These are phyloP conservation scores for Labeo rohita DNA, from an alignment of 2,113 vertebrate genomes.

Conservation along the genomic window DNA sequence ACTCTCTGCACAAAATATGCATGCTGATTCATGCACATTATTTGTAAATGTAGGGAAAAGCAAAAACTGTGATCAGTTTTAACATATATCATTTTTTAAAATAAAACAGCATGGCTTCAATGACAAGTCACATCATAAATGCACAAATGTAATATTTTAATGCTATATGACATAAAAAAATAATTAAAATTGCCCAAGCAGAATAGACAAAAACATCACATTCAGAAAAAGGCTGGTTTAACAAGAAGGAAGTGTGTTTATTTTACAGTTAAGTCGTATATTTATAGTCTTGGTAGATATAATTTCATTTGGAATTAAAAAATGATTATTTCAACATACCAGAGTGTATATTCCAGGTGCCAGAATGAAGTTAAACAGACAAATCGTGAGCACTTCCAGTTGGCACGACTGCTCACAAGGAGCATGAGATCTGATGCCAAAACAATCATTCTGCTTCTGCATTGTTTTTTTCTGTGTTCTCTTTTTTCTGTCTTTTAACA, in stretches of 20 bases:
- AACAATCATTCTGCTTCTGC: neutral
- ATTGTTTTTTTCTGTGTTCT: constrained; percentile 1
- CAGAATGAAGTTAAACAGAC: neutral
- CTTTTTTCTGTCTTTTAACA: neutral
- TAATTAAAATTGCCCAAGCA: neutral
- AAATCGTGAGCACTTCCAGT: neutral
- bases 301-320: neutral
- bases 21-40: too few species aligned
- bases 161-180: too few species aligned
- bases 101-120: neutral
- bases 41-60: too few species aligned
- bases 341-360: neutral
- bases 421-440: neutral
- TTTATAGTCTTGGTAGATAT: neutral
- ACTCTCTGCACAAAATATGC: too few species aligned
- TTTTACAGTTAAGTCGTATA: neutral
- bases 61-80: neutral
- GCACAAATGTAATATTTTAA: too few species aligned
- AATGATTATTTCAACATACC: neutral
- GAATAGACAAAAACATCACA: neutral
- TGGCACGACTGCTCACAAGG: neutral
- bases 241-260: neutral
- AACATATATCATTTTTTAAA: neutral
- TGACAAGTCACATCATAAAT: neutral
- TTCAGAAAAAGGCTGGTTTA: neutral